Evolutionary conservation across 2,113 vertebrate species (phyloP).

Genomic region (Zeus faber): DNA sequence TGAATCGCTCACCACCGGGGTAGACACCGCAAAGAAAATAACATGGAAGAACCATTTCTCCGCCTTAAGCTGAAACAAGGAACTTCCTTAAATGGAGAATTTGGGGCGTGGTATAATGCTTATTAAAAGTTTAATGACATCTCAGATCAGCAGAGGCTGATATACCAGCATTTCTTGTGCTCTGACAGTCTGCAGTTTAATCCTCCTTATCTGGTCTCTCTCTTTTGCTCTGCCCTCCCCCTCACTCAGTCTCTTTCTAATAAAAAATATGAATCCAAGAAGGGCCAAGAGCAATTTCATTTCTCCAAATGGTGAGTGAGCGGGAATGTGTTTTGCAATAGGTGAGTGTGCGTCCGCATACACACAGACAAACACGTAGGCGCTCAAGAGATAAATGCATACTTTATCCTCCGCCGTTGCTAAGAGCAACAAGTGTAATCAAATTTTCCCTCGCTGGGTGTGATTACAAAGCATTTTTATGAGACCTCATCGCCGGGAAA

Average conservation of each 20-base stretch:
- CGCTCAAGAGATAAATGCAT: too few relatives aligned
- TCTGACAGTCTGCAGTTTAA: too few relatives aligned
- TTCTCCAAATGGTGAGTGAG: slow-evolving; percentile 17
- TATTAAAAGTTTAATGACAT: too few relatives aligned
- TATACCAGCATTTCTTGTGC: too few relatives aligned
- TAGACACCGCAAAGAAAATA: too few relatives aligned
- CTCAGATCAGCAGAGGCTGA: slow-evolving; percentile 13
- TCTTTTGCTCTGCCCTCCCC: neutral
- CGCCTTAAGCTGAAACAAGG: too few relatives aligned
- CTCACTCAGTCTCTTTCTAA: slow-evolving; percentile 27
- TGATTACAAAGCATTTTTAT: slow-evolving; percentile 38
- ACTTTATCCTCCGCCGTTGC: slow-evolving; percentile 34
- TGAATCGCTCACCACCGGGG: too few relatives aligned
- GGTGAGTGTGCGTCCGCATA: neutral
- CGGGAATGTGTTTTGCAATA: slow-evolving; percentile 3
- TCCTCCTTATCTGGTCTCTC: slow-evolving; percentile 12
- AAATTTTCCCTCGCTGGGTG: slow-evolving; percentile 18
- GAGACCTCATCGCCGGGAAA: slow-evolving; percentile 4
- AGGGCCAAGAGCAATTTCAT: slow-evolving; percentile 19
- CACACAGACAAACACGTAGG: neutral
- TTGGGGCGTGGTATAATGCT: too few relatives aligned
- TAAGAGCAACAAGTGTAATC: slow-evolving; percentile 42
- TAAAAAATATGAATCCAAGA: slow-evolving; percentile 52
- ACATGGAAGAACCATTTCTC: too few relatives aligned
- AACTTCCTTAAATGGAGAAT: too few relatives aligned